Percentiles rank a stretch among this genome's conserved stretches.
Conservation (phyloP, 2,113 vertebrate species). For the Stigmatopora argus region DNA sequence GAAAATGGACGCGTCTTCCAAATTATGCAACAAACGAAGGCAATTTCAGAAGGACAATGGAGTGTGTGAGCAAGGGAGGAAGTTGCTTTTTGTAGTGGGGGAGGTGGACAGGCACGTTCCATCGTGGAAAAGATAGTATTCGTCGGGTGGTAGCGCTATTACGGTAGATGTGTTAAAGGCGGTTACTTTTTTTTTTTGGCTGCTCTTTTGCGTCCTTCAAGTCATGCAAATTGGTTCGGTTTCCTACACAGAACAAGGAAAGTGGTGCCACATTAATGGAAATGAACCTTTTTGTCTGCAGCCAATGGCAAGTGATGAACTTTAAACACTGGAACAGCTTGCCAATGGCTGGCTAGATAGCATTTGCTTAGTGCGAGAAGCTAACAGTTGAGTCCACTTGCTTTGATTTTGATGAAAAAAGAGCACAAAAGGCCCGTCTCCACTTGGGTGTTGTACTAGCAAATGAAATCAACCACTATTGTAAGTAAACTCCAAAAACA, state of each 20-base stretch:
- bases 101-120: conserved; percentile 17
- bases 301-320: neutral
- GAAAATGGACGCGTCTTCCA: conserved; percentile 20
- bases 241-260: neutral
- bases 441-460: neutral
- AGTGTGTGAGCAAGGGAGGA: neutral
- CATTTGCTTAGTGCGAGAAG: neutral
- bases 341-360: neutral
- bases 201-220: conserved; percentile 3
- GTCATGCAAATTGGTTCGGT: conserved; percentile 46
- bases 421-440: neutral
- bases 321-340: neutral
- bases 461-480: neutral
- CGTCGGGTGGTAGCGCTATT: conserved; percentile 21
- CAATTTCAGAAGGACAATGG: conserved; percentile 3
- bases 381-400: neutral
- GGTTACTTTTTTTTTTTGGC: neutral
- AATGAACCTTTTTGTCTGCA: neutral
- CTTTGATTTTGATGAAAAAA: neutral
- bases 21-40: conserved; percentile 22
- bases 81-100: neutral
- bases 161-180: neutral
- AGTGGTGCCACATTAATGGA: conserved; percentile 2
- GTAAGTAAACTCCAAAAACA: neutral
- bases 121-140: conserved; percentile 42